These are phyloP conservation scores for Pipistrellus kuhlii DNA, from an alignment of 2,797 vertebrate genomes.

Conservation along the genomic window DNA sequence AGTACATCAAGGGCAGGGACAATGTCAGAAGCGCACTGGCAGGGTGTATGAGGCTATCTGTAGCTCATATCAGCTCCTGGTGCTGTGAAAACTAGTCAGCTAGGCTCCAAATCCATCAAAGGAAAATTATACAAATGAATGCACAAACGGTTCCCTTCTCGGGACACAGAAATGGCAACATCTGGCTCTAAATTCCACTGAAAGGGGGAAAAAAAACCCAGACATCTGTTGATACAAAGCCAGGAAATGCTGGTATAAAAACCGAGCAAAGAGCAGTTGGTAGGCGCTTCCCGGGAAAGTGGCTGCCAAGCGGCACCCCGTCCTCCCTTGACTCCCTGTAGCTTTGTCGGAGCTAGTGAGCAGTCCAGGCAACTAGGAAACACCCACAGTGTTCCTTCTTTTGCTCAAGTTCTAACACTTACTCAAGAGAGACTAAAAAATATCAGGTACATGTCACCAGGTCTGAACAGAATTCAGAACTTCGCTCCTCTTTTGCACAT, in stretches of 20 bases:
- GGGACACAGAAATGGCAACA: constrained; percentile 62
- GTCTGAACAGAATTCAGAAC: constrained; percentile 53
- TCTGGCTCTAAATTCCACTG: constrained; percentile 50
- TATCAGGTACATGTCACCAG: constrained; percentile 28
- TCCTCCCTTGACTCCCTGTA: background rate
- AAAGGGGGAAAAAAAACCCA: background rate
- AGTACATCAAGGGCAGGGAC: background rate
- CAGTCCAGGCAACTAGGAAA: background rate
- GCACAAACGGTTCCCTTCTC: background rate
- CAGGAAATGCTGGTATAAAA: background rate
- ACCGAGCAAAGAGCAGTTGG: background rate
- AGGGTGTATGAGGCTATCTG: background rate
- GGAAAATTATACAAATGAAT: constrained; percentile 15
- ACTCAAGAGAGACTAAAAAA: constrained; percentile 55
- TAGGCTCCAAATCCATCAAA: background rate
- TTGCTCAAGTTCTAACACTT: background rate
- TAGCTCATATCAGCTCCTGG: background rate
- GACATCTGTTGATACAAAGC: background rate
- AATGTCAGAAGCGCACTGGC: background rate
- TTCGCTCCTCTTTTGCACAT: constrained; percentile 55
- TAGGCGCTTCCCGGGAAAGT: background rate
- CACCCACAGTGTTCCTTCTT: background rate
- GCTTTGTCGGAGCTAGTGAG: background rate
- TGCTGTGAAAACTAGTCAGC: background rate
- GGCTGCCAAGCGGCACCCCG: background rate